phyloP scores from a whole-genome alignment of 2,888 invertebrate genomes.

The Tridacna gigas region DNA sequence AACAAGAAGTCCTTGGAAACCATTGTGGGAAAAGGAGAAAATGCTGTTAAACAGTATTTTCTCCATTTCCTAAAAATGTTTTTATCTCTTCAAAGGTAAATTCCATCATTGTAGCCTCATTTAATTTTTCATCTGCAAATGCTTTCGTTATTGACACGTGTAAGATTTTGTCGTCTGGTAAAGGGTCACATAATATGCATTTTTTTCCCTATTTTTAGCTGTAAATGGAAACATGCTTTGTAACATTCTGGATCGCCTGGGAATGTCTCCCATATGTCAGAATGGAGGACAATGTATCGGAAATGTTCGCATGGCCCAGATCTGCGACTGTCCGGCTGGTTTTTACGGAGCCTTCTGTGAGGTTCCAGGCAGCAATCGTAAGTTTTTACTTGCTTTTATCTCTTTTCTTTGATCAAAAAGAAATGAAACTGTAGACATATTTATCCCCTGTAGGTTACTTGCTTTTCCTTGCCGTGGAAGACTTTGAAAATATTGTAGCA shows the following conservation, averaged over 20 bases:
- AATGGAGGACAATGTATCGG: conserved; percentile 5
- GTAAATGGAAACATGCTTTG: background rate
- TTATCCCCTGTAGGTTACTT: no score
- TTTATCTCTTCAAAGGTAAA: background rate
- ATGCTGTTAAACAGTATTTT: background rate
- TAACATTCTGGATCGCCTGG: background rate
- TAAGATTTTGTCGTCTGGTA: no score
- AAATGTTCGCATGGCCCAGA: background rate
- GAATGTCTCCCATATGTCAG: background rate
- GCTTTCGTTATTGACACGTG: no score
- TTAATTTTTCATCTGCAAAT: no score
- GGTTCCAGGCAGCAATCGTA: background rate
- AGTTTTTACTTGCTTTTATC: background rate
- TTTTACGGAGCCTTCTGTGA: conserved; percentile 13
- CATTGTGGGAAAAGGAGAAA: background rate
- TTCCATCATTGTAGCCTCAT: no score
- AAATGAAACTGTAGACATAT: no score
- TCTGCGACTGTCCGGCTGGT: conserved; percentile 9
- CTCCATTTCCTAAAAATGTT: background rate
- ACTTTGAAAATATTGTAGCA: no score
- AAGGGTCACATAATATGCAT: no score
- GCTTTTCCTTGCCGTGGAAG: no score
- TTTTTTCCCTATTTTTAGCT: no score
- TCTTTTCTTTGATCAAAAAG: no score
- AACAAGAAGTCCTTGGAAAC: background rate